phyloP scores from a whole-genome alignment of 2,797 vertebrate species.

The Centroberyx gerrardi region DNA sequence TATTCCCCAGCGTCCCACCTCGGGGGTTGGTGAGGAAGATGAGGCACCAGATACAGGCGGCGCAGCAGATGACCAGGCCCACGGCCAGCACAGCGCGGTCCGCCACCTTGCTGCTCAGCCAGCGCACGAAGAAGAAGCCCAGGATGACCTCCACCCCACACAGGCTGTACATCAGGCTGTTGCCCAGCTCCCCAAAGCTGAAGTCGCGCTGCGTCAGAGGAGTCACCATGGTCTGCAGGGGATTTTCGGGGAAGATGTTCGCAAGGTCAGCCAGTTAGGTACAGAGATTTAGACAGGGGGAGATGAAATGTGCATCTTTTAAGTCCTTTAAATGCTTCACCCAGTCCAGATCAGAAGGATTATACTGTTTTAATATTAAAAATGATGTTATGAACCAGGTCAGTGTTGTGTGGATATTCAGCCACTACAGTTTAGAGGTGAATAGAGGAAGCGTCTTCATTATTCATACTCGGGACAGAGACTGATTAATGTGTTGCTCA shows the following conservation, averaged over 20 bases:
- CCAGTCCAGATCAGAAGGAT: slow-evolving; percentile 46
- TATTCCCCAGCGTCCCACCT: slow-evolving; percentile 78
- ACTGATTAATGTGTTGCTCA: slow-evolving; percentile 17
- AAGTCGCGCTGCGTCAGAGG: slow-evolving; percentile 90
- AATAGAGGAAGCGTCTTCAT: too few relatives aligned
- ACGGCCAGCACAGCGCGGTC: slow-evolving; percentile 86
- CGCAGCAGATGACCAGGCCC: slow-evolving; percentile 87
- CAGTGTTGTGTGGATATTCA: too few relatives aligned
- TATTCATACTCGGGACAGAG: neutral
- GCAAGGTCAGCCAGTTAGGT: slow-evolving; percentile 30
- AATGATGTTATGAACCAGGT: slow-evolving; percentile 11
- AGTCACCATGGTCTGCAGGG: slow-evolving; percentile 89
- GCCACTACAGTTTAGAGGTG: too few relatives aligned
- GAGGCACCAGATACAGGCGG: slow-evolving; percentile 90
- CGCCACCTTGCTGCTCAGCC: slow-evolving; percentile 85
- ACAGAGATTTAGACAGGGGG: slow-evolving; percentile 12
- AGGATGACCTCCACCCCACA: slow-evolving; percentile 91
- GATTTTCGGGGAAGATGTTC: slow-evolving; percentile 29
- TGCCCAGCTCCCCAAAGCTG: slow-evolving; percentile 88
- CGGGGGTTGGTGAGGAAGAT: slow-evolving; percentile 87
- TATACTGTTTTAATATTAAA: slow-evolving; percentile 43
- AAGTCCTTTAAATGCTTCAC: slow-evolving; percentile 30
- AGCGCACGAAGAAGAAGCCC: slow-evolving; percentile 90
- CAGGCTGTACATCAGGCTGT: slow-evolving; percentile 91
- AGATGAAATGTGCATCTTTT: slow-evolving; percentile 28